phyloP scores from a whole-genome alignment of 2,888 invertebrate genomes.

The Phania funesta region DNA sequence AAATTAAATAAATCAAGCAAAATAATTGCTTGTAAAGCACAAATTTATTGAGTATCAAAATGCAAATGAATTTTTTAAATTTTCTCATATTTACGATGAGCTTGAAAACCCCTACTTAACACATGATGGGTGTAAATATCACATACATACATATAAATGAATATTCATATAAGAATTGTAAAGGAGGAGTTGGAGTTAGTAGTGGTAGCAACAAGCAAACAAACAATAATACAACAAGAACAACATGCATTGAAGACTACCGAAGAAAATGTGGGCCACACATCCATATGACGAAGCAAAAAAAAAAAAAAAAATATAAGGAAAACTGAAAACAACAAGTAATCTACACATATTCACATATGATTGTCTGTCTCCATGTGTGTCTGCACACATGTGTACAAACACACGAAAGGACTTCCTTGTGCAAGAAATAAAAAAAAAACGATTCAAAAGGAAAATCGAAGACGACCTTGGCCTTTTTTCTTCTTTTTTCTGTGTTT shows the following conservation, averaged over 20 bases:
- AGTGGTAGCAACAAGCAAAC: conserved; percentile 30
- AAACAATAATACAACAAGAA: conserved; percentile 34
- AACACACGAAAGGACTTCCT: conserved; percentile 63
- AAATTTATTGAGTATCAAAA: conserved; percentile 57
- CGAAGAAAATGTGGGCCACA: conserved; percentile 56
- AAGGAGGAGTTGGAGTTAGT: conserved; percentile 6
- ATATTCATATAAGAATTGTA: not conserved
- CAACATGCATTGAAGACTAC: conserved; percentile 51
- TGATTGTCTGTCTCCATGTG: conserved; percentile 60
- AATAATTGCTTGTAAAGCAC: conserved; percentile 31
- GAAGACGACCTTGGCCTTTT: conserved; percentile 72
- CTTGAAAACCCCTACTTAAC: conserved; percentile 43
- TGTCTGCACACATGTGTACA: conserved; percentile 47
- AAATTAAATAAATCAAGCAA: conserved; percentile 14
- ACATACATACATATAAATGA: not conserved
- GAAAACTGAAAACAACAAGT: conserved; percentile 29
- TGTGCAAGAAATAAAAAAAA: conserved; percentile 52
- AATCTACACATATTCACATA: conserved; percentile 66
- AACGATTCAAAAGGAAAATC: conserved; percentile 65
- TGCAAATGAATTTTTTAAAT: conserved; percentile 48
- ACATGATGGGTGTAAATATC: conserved; percentile 45
- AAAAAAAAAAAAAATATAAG: no score
- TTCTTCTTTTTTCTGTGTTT: conserved; percentile 48
- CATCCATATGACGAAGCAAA: conserved; percentile 59
- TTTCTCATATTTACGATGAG: conserved; percentile 6